Conservation (phyloP, 2,888 invertebrate genomes). For the Eulithis testata region DNA sequence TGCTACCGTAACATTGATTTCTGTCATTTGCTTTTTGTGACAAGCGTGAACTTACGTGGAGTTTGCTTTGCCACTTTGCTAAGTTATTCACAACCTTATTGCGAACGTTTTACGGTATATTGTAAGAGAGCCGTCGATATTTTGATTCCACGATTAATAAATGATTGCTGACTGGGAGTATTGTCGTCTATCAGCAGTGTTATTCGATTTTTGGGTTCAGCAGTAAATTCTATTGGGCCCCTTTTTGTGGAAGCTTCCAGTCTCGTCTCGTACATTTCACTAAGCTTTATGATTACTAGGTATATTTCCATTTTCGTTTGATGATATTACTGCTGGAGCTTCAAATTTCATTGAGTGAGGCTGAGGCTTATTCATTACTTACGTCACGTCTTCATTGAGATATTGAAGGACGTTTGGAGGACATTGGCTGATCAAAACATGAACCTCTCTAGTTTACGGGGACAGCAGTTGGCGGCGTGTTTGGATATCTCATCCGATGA, state of each 20-base stretch:
- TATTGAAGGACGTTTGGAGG: too few species aligned
- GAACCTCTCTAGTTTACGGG: too few species aligned
- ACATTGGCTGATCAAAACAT: too few species aligned
- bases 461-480: too few species aligned
- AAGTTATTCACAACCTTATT: background rate
- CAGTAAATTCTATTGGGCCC: background rate
- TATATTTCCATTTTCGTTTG: background rate
- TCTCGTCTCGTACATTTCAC: background rate
- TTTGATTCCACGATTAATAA: too few species aligned
- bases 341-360: background rate
- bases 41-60: background rate
- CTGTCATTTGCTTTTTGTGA: conserved; percentile 1
- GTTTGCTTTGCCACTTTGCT: background rate
- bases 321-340: background rate
- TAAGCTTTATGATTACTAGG: background rate
- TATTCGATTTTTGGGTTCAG: background rate
- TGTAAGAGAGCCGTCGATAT: background rate
- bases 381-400: too few species aligned
- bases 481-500: too few species aligned
- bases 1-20: background rate
- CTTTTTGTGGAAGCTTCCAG: background rate
- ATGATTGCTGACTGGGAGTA: too few species aligned
- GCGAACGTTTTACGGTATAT: background rate
- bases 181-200: background rate
- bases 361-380: too few species aligned